Percentiles rank a stretch among this genome's conserved stretches.
phyloP scores from a whole-genome alignment of 2,888 invertebrate genomes.

The Orthonychiurus folsomi region DNA sequence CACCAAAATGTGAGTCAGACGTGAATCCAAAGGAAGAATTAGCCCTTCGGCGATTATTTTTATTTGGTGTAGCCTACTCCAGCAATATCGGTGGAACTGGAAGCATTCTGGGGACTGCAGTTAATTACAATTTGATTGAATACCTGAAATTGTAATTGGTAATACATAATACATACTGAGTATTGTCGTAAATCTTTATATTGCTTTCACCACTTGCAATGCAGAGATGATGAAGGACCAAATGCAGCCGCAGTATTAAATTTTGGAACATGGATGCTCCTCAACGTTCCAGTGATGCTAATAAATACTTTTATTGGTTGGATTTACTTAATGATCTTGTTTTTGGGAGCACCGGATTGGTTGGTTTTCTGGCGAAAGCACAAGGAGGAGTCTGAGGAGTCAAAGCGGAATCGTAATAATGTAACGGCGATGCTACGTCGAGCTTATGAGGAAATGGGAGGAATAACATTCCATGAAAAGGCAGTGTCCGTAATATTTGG shows the following conservation, averaged over 20 bases:
- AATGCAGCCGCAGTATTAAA: not conserved
- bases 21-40: too few relatives aligned
- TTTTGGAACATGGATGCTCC: not conserved
- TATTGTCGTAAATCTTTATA: too few relatives aligned
- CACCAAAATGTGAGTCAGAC: too few relatives aligned
- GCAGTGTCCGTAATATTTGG: not conserved
- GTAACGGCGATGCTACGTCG: not conserved
- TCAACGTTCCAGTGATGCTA: not conserved
- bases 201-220: too few relatives aligned
- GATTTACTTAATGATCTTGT: not conserved
- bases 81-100: not conserved
- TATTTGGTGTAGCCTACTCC: not conserved
- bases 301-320: not conserved
- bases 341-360: not conserved
- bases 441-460: not conserved
- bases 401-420: not conserved
- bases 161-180: too few relatives aligned
- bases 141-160: not conserved
- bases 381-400: not conserved
- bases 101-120: not conserved
- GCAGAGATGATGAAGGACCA: not conserved
- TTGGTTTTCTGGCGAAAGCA: not conserved
- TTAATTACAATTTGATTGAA: not conserved
- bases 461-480: not conserved
- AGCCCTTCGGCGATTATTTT: not conserved